A percentile compares a stretch with the other conserved stretches of the same genome.
These are phyloP conservation scores for Hippocampus kuda DNA, from an alignment of 2,797 vertebrate species.

Conservation along the genomic window DNA sequence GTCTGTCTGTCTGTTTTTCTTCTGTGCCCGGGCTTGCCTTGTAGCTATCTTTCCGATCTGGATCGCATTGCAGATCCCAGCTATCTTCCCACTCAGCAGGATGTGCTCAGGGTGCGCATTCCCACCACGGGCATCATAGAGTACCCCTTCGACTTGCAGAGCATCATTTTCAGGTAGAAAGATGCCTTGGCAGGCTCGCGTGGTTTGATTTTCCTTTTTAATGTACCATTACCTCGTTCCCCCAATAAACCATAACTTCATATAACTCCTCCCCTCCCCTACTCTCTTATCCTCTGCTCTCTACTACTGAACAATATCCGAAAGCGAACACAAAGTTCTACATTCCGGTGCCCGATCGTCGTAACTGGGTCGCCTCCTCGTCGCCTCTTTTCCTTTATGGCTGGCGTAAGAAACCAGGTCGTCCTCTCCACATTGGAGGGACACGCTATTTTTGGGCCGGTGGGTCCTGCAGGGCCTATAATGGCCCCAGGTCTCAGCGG, in stretches of 20 bases:
- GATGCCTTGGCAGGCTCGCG: conserved; percentile 15
- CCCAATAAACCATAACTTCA: conserved; percentile 14
- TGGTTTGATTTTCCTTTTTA: conserved; percentile 16
- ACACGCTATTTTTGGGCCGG: conserved; percentile 70
- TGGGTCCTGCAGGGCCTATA: conserved; percentile 72
- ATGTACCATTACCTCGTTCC: conserved; percentile 26
- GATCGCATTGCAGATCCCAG: conserved; percentile 69
- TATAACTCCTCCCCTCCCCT: neutral
- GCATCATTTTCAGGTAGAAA: conserved; percentile 83
- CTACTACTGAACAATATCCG: conserved; percentile 3
- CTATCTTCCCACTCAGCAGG: conserved; percentile 80
- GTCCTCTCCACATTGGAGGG: conserved; percentile 64
- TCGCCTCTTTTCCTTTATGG: conserved; percentile 52
- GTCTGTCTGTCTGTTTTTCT: conserved; percentile 15
- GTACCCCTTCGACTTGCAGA: conserved; percentile 79
- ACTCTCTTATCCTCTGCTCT: conserved; percentile 24
- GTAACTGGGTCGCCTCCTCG: conserved; percentile 64
- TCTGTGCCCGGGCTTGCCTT: conserved; percentile 30
- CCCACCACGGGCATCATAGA: conserved; percentile 79
- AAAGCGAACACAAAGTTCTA: conserved; percentile 41
- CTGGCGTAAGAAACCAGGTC: conserved; percentile 73
- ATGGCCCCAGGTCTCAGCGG: conserved; percentile 67
- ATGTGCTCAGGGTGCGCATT: conserved; percentile 78
- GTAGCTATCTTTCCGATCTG: conserved; percentile 77
- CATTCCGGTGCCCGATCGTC: conserved; percentile 51